Percentiles rank a stretch among this genome's conserved stretches.
Evolutionary conservation across 2,113 vertebrate species (phyloP).

Genomic region (Barbus barbus): DNA sequence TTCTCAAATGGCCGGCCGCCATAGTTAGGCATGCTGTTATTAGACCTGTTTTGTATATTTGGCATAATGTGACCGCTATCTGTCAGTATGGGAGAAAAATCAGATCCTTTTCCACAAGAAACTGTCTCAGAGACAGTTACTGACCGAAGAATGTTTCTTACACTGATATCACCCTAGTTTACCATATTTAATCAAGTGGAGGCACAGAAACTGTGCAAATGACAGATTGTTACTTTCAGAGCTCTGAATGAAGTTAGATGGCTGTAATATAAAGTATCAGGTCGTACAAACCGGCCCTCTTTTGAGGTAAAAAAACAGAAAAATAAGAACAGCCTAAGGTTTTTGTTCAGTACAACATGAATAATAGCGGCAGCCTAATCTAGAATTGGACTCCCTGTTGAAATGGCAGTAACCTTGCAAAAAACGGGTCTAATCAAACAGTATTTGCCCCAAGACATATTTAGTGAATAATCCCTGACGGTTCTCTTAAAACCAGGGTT

Average conservation of each 20-base stretch:
- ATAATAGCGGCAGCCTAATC: not conserved
- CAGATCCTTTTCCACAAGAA: not conserved
- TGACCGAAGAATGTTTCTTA: constrained; percentile 3
- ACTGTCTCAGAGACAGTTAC: not conserved
- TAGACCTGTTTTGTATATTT: constrained; percentile 18
- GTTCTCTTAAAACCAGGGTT: not conserved
- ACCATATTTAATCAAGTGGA: constrained; percentile 2
- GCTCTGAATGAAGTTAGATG: constrained; percentile 41
- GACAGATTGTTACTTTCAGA: constrained; percentile 51
- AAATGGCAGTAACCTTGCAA: constrained; percentile 18
- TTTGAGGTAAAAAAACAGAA: not conserved
- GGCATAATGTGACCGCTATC: constrained; percentile 8
- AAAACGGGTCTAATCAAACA: constrained; percentile 26
- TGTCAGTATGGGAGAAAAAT: constrained; percentile 5
- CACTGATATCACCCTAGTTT: constrained; percentile 6
- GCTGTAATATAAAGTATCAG: not conserved
- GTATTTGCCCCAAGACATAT: constrained; percentile 10
- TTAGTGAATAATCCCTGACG: not conserved
- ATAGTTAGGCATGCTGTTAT: not conserved
- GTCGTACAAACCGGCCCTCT: not conserved
- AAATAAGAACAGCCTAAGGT: constrained; percentile 14
- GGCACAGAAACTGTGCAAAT: not conserved
- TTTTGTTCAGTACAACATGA: constrained; percentile 10
- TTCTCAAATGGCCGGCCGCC: not conserved
- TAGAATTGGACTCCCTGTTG: not conserved